Conservation (phyloP, 2,113 vertebrate species). For the Hemichromis elongatus region DNA sequence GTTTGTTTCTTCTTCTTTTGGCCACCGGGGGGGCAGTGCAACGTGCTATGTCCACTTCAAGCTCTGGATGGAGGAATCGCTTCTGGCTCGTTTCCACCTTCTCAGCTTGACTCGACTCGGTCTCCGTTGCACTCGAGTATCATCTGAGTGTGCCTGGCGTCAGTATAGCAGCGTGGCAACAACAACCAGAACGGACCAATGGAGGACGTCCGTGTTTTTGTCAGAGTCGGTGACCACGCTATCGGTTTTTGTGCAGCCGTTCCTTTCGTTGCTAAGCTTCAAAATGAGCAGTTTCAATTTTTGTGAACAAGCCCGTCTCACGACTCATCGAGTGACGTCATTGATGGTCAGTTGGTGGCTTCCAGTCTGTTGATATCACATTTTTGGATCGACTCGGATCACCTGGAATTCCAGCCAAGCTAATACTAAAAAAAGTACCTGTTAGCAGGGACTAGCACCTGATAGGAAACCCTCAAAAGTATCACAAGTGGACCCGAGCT, state of each 20-base stretch:
- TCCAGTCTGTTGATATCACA: neutral
- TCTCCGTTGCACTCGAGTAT: neutral
- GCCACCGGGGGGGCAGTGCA: neutral
- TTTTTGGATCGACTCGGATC: neutral
- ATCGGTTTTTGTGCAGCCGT: neutral
- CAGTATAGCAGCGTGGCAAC: too few species aligned
- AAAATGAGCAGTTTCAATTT: neutral
- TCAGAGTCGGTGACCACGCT: neutral
- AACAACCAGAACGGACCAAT: too few species aligned
- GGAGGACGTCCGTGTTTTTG: neutral
- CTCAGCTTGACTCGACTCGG: neutral
- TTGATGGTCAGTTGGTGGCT: neutral
- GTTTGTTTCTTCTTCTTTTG: neutral
- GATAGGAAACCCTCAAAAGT: accelerated
- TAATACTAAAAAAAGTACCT: neutral
- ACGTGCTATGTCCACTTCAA: neutral
- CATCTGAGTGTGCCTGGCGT: neutral
- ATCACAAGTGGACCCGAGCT: neutral
- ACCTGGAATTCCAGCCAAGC: neutral
- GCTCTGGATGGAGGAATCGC: neutral
- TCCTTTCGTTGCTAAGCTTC: neutral
- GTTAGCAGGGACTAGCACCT: neutral
- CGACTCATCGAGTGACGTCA: neutral
- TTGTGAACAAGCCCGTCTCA: neutral
- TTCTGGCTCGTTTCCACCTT: neutral